These are phyloP conservation scores for Erebia palarica DNA, from an alignment of 2,888 invertebrate genomes.

Conservation along the genomic window DNA sequence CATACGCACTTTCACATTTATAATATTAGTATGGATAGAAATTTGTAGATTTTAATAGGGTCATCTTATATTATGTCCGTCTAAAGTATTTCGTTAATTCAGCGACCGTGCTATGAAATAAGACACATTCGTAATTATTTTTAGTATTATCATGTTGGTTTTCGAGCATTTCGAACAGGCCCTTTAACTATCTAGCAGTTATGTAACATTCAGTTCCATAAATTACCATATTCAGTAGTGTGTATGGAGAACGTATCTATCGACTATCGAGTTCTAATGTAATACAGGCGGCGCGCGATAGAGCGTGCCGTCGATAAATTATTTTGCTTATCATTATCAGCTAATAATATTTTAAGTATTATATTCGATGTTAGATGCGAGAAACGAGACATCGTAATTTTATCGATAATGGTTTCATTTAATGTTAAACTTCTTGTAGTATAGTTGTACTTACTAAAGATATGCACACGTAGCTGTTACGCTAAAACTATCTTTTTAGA, in stretches of 20 bases:
- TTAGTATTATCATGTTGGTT: slow-evolving; percentile 55
- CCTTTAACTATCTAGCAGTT: slow-evolving; percentile 51
- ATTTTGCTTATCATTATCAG: slow-evolving; percentile 55
- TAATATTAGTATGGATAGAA: no score
- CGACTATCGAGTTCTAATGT: slow-evolving; percentile 52
- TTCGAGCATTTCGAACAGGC: slow-evolving; percentile 63
- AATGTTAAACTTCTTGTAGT: slow-evolving; percentile 31
- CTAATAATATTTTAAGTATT: slow-evolving; percentile 54
- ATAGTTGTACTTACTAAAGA: not conserved
- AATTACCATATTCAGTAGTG: slow-evolving; percentile 58
- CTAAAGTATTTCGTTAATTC: no score
- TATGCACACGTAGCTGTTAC: not conserved
- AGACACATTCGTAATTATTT: no score
- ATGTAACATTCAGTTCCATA: slow-evolving; percentile 63
- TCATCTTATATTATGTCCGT: no score
- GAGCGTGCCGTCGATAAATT: slow-evolving; percentile 60
- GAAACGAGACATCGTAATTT: slow-evolving; percentile 53
- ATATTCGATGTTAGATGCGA: slow-evolving; percentile 53
- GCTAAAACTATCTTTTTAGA: not conserved
- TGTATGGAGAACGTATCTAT: slow-evolving; percentile 49
- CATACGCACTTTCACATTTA: no score
- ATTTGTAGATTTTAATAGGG: no score
- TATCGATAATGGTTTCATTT: slow-evolving; percentile 45
- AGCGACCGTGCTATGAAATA: no score
- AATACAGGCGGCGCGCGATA: slow-evolving; percentile 48